Percentiles rank a stretch among this genome's conserved stretches.
These are phyloP conservation scores for Semaprochilodus insignis DNA, from an alignment of 2,797 vertebrate species.

Conservation along the genomic window DNA sequence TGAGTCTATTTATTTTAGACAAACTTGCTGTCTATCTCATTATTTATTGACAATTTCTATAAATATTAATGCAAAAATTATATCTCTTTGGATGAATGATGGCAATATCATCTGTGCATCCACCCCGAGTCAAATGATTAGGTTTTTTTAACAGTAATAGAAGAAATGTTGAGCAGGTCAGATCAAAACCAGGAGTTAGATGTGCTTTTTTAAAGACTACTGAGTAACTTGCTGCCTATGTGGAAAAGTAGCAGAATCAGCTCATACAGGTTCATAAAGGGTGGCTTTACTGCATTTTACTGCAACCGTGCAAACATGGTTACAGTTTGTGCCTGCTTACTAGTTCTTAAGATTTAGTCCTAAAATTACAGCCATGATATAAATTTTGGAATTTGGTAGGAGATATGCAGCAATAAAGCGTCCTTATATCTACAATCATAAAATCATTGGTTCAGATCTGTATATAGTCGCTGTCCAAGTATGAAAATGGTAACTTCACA, in stretches of 20 bases:
- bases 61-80: slow-evolving; percentile 77
- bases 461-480: not conserved
- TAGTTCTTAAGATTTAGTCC: not conserved
- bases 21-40: slow-evolving; percentile 67
- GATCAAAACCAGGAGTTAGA: not conserved
- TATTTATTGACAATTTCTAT: slow-evolving; percentile 76
- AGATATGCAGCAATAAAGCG: no score
- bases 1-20: slow-evolving; percentile 63
- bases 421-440: not conserved
- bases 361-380: not conserved
- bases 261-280: not conserved
- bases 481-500: no score
- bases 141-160: slow-evolving; percentile 48
- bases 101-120: slow-evolving; percentile 44
- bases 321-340: not conserved
- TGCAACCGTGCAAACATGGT: not conserved
- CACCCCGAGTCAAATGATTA: slow-evolving; percentile 53
- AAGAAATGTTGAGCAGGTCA: slow-evolving; percentile 40
- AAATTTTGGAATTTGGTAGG: not conserved
- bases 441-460: not conserved
- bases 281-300: not conserved
- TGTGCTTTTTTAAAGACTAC: slow-evolving; percentile 14
- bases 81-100: slow-evolving; percentile 64
- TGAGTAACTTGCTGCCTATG: no score
- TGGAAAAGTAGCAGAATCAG: not conserved